Evolutionary conservation across 2,888 invertebrate genomes (phyloP), one percentile per base, ranked within the genome.

Genomic region (Willowsia nigromaculata): DNA sequence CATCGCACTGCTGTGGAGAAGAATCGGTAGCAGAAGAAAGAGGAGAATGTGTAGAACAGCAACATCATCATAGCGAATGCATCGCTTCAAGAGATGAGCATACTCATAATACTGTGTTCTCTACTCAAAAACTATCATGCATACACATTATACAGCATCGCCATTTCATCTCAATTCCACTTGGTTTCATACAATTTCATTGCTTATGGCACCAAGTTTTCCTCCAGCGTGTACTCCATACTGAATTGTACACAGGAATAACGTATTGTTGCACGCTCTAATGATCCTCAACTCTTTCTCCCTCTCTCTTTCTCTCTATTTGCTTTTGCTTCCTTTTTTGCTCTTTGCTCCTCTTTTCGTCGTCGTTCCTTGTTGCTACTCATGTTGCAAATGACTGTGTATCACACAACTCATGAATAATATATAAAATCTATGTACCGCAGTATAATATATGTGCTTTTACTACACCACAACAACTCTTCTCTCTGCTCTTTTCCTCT

Each of bases 211-310:
- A 53, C 53, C 30, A 78, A 53, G 30, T 53, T 50, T 53, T 18
- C 47, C 78, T 78, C 40, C 27, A 56, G 74, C 71, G 18, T 62
- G 65, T 62, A 71, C 65, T 83, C 71, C 71, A 71, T 50, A 18
- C 13, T 53, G 83, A 71, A 40, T 56, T 37, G 56, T 84, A 78
- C 33, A 71, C 59, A 53, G 85, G 33, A 85, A 62, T 85, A 78
- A 65, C 65, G 85, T 85, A 85, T 85, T 85, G 65, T 85, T 85
- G 85, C 78, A 85, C 78, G 85, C 85, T 78, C 85, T 85, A 85
- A 85, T 85, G 85, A 85, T 85, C 85, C 62, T 85, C 85, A 25
- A n/a, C 59, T 40, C 37, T 30, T 43, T 40, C 43, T 82, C 53
- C 43, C 82, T 53, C 50, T 30, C 50, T 53, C 50, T 50, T 15